Conservation (phyloP, 2,797 vertebrate species). For the Choloepus didactylus region DNA sequence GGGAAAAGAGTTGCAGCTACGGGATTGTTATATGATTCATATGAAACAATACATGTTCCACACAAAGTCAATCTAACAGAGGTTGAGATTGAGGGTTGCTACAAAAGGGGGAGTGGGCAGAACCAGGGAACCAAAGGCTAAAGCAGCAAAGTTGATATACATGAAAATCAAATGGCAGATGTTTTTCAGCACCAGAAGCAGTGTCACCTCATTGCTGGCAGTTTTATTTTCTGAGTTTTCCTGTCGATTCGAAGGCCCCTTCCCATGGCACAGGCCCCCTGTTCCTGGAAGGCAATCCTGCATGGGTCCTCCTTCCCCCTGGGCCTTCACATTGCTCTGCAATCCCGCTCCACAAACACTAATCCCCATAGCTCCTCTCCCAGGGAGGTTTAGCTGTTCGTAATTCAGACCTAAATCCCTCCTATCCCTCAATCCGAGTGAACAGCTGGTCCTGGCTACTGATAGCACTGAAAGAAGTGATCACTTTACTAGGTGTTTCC, state of each 20-base stretch:
- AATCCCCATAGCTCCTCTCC: background rate
- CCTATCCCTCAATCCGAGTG: conserved; percentile 44
- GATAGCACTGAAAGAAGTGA: conserved; percentile 71
- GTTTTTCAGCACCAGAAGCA: background rate
- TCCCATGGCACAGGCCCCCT: background rate
- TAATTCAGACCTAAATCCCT: conserved; percentile 69
- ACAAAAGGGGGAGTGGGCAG: background rate
- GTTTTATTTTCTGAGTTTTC: background rate
- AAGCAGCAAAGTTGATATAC: background rate
- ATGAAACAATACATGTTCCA: background rate
- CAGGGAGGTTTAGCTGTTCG: conserved; percentile 57
- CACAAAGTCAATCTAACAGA: background rate
- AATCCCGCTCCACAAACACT: background rate
- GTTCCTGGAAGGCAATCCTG: background rate
- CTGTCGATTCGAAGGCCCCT: background rate
- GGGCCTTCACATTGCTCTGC: conserved; percentile 13
- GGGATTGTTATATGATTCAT: background rate
- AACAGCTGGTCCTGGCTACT: conserved; percentile 67
- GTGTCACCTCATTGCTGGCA: background rate
- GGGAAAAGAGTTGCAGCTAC: background rate
- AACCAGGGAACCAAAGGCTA: rapidly evolving
- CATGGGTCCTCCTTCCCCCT: background rate
- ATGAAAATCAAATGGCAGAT: background rate
- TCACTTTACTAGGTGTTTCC: conserved; percentile 57
- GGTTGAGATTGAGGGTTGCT: conserved; percentile 7